Percentiles rank a stretch among this genome's conserved stretches.
Conservation (phyloP, 2,113 vertebrate species). For the Pangasianodon gigas region DNA sequence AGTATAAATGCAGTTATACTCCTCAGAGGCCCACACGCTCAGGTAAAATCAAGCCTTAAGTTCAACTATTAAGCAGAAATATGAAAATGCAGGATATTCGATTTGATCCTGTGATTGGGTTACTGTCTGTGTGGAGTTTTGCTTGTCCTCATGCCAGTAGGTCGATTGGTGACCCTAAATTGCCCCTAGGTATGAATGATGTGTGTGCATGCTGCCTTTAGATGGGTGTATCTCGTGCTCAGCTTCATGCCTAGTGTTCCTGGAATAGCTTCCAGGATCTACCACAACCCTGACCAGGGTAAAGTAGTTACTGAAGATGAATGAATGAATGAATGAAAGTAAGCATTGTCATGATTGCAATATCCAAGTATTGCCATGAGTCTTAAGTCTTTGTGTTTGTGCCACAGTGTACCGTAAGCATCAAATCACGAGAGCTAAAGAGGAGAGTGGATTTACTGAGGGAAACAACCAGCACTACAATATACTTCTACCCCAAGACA, state of each 20-base stretch:
- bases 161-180: not conserved
- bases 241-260: not conserved
- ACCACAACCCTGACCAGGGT: not conserved
- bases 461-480: slow-evolving; percentile 48
- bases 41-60: slow-evolving; percentile 54
- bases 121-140: not conserved
- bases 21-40: slow-evolving; percentile 30
- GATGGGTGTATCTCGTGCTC: not conserved
- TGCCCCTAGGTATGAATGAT: not conserved
- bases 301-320: not conserved
- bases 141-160: not conserved
- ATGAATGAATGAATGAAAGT: not conserved
- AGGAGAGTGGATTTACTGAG: slow-evolving; percentile 60
- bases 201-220: not conserved
- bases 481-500: slow-evolving; percentile 58
- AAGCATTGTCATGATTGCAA: not conserved
- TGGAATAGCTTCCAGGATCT: not conserved
- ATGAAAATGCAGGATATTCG: not conserved
- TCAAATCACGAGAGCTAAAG: slow-evolving; percentile 47
- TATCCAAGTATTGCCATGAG: not conserved
- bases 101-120: not conserved
- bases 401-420: slow-evolving; percentile 42
- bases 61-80: not conserved
- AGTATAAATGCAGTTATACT: slow-evolving; percentile 56
- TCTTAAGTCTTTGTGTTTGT: slow-evolving; percentile 8